A percentile compares a stretch with the other conserved stretches of the same genome.
These are phyloP conservation scores for Leptinotarsa peninsularis DNA, from an alignment of 2,888 invertebrate genomes.

Conservation along the genomic window DNA sequence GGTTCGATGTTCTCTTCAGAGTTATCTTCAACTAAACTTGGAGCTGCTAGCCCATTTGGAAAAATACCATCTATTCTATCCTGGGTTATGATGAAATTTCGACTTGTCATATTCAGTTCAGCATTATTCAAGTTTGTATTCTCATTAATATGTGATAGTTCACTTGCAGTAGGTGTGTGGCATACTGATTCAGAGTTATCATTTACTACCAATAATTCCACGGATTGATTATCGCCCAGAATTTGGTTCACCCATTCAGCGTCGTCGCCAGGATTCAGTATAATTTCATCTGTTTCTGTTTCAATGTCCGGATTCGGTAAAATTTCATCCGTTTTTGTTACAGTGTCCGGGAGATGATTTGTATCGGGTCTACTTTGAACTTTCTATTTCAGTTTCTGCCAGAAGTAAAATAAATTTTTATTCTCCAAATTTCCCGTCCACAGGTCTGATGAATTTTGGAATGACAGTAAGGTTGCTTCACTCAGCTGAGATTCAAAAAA, in stretches of 20 bases:
- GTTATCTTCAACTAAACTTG: too few relatives aligned
- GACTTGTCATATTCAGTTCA: neutral
- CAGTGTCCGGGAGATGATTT: neutral
- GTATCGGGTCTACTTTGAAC: neutral
- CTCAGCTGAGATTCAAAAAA: neutral
- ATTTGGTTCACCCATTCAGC: neutral
- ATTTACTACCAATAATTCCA: neutral
- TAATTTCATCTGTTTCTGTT: neutral
- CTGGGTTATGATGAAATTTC: neutral
- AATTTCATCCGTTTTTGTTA: neutral
- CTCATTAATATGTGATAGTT: neutral
- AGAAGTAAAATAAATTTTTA: constrained; percentile 5
- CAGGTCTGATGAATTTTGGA: neutral
- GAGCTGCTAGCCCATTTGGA: neutral
- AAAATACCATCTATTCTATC: neutral
- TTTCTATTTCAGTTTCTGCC: neutral
- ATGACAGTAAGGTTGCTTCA: neutral
- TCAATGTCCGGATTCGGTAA: neutral
- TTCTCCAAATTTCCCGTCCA: neutral
- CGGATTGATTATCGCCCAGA: neutral
- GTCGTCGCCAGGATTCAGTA: neutral
- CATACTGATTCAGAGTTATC: neutral
- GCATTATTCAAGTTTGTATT: neutral
- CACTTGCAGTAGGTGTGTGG: neutral
- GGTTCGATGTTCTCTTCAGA: too few relatives aligned